Evolutionary conservation across 2,797 vertebrate species (phyloP).

Genomic region (Coregonus suidteri): DNA sequence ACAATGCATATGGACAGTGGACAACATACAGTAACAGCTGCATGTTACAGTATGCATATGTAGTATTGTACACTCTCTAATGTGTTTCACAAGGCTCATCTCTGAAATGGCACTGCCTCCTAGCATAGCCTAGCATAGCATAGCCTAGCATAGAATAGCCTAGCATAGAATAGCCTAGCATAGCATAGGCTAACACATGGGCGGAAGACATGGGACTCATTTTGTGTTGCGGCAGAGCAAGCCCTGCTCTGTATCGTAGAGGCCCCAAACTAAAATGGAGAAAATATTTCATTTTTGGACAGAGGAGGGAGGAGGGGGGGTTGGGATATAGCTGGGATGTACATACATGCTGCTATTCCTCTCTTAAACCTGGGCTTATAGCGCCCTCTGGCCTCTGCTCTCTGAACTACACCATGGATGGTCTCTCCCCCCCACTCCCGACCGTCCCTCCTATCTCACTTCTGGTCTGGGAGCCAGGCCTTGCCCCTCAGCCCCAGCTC

Average conservation of each 20-base stretch:
- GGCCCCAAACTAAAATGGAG: conserved; percentile 75
- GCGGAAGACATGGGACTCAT: conserved; percentile 60
- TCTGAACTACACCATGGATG: background rate
- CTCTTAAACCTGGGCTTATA: conserved; percentile 59
- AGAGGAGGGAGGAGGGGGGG: conserved; percentile 11
- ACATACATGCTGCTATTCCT: background rate
- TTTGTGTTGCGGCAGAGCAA: conserved; percentile 46
- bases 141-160: background rate
- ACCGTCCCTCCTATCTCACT: too few relatives aligned
- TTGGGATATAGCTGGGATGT: conserved; percentile 18
- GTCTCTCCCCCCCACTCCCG: too few relatives aligned
- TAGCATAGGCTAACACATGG: background rate
- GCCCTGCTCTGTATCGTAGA: conserved; percentile 39
- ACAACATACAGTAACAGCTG: conserved; percentile 59
- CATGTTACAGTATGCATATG: conserved; percentile 35
- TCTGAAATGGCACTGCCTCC: conserved; percentile 18
- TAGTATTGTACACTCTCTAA: conserved; percentile 33
- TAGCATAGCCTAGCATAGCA: too few relatives aligned
- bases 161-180: too few relatives aligned
- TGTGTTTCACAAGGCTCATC: conserved; percentile 18
- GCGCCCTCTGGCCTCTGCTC: background rate
- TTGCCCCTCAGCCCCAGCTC: conserved; percentile 58
- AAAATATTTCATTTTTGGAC: conserved; percentile 45
- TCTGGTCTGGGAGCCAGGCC: conserved; percentile 58
- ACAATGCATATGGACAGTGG: conserved; percentile 37